Conservation (phyloP, 2,797 vertebrate genomes). For the Tamandua tetradactyla region DNA sequence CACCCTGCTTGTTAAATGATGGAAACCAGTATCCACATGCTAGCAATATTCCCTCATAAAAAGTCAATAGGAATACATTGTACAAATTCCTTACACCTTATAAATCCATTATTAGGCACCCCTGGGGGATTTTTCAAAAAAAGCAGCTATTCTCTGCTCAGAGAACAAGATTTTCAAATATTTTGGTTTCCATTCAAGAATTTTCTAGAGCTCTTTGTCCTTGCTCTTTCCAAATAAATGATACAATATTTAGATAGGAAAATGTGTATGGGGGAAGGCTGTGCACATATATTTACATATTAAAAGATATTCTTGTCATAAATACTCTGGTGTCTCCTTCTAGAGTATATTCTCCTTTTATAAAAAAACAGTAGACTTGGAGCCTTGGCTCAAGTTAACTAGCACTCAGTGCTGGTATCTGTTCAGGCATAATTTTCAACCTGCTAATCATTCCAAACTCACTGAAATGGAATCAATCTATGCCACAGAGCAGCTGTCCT, state of each 20-base stretch:
- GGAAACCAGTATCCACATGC: conserved; percentile 49
- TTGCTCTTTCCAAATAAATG: conserved; percentile 65
- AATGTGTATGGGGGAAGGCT: background rate
- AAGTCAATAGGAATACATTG: conserved; percentile 68
- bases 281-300: conserved; percentile 16
- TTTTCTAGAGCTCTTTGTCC: conserved; percentile 49
- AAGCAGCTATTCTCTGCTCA: conserved; percentile 53
- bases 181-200: conserved; percentile 69
- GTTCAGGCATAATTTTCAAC: conserved; percentile 38
- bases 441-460: conserved; percentile 19
- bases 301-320: background rate
- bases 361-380: conserved; percentile 34
- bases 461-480: conserved; percentile 53
- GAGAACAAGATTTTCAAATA: conserved; percentile 79
- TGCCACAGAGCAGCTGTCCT: conserved; percentile 60
- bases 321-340: conserved; percentile 28
- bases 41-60: conserved; percentile 60
- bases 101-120: conserved; percentile 75
- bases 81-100: conserved; percentile 81
- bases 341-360: conserved; percentile 13
- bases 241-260: conserved; percentile 61
- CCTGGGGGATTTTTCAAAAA: conserved; percentile 15
- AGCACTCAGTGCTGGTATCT: background rate
- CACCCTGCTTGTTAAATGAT: background rate
- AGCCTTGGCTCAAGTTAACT: background rate